Conservation (phyloP, 2,797 vertebrate species). For the Falco naumanni region DNA sequence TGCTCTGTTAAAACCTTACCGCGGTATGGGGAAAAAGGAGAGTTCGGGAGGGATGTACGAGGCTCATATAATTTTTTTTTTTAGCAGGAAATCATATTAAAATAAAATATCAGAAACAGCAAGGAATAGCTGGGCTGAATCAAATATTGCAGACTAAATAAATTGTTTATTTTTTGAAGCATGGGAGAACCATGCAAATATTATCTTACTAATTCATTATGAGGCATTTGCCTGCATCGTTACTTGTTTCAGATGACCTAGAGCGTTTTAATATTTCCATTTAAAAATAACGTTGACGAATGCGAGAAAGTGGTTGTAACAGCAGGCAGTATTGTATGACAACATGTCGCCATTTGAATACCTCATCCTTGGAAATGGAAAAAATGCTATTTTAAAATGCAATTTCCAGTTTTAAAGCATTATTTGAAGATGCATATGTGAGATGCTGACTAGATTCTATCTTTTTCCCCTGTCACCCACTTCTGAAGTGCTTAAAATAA, state of each 20-base stretch:
- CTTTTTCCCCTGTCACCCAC: slow-evolving; percentile 89
- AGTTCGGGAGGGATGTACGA: not conserved
- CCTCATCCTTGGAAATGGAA: slow-evolving; percentile 64
- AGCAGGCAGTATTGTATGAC: not conserved
- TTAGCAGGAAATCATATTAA: not conserved
- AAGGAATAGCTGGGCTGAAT: not conserved
- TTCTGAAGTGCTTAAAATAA: slow-evolving; percentile 92
- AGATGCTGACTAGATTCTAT: slow-evolving; percentile 80
- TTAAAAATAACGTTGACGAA: not conserved
- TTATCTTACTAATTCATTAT: not conserved
- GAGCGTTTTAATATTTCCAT: not conserved
- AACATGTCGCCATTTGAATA: not conserved
- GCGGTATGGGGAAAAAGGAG: not conserved
- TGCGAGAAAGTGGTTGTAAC: not conserved
- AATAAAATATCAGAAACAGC: not conserved
- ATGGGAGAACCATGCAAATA: not conserved
- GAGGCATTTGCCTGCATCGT: not conserved
- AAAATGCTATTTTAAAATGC: slow-evolving; percentile 83
- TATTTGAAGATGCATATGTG: slow-evolving; percentile 85
- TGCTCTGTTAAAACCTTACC: not conserved
- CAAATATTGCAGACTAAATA: not conserved
- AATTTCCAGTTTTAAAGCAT: slow-evolving; percentile 85
- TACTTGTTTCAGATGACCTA: not conserved
- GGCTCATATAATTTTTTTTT: not conserved
- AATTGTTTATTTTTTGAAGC: not conserved